These are phyloP conservation scores for Hyposoter dolosus DNA, from an alignment of 2,888 invertebrate genomes.

Conservation along the genomic window DNA sequence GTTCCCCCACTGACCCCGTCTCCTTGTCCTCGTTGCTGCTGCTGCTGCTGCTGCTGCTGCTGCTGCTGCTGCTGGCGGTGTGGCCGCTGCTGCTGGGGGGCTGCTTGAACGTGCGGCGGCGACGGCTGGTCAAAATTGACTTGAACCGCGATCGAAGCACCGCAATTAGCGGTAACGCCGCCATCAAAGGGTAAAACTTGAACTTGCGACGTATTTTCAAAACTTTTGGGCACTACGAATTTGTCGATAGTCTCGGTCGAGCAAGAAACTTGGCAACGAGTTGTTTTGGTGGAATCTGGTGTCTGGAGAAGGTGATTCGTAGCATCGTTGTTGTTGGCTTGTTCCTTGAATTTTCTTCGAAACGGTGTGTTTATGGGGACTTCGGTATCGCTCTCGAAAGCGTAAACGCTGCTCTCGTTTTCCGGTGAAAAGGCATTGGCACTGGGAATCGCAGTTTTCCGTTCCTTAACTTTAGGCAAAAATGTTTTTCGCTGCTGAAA, in stretches of 20 bases:
- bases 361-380: slow-evolving; percentile 87
- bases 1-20: neutral
- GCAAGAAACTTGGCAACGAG: neutral
- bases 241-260: slow-evolving; percentile 69
- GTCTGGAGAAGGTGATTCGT: no score
- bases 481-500: slow-evolving; percentile 86
- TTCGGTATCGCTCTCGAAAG: slow-evolving; percentile 89
- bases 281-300: slow-evolving; percentile 53
- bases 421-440: slow-evolving; percentile 89
- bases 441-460: slow-evolving; percentile 84
- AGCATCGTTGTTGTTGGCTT: slow-evolving; percentile 58
- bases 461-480: slow-evolving; percentile 86
- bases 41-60: neutral
- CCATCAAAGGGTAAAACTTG: slow-evolving; percentile 81
- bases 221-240: slow-evolving; percentile 80
- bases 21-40: neutral
- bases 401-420: slow-evolving; percentile 90
- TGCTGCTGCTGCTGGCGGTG: neutral
- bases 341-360: slow-evolving; percentile 81
- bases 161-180: slow-evolving; percentile 83
- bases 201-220: slow-evolving; percentile 79
- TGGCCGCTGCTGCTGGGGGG: slow-evolving; percentile 51
- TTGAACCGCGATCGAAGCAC: slow-evolving; percentile 86
- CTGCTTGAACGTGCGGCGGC: slow-evolving; percentile 79
- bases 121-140: slow-evolving; percentile 85